Conservation (phyloP, 2,113 vertebrate genomes). For the Anthoscopus minutus region DNA sequence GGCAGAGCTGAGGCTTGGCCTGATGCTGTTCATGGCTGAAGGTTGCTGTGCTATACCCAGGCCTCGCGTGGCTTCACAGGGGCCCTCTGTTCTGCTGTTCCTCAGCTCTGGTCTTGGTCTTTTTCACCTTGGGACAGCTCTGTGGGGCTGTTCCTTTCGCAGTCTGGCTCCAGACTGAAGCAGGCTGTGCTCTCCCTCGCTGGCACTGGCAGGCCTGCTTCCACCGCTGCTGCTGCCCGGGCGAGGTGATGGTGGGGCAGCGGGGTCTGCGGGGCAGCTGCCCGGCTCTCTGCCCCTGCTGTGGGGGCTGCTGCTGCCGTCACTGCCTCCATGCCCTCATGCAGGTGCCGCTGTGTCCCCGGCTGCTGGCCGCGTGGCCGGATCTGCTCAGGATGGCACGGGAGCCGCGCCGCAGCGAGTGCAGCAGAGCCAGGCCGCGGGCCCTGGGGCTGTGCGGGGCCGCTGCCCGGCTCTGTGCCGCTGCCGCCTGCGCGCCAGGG, state of each 20-base stretch:
- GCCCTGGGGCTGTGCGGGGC: background rate
- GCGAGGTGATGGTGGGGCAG: background rate
- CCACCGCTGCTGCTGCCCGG: background rate
- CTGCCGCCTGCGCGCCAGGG: rapidly evolving
- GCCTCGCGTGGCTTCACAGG: too few species aligned
- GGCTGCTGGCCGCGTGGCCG: rapidly evolving
- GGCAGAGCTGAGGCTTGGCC: background rate
- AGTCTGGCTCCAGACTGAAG: background rate
- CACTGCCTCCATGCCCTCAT: rapidly evolving
- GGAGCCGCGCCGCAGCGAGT: background rate
- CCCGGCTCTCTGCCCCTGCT: background rate
- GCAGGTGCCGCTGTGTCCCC: background rate
- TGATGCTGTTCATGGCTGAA: background rate
- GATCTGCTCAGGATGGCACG: background rate
- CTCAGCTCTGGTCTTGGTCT: rapidly evolving
- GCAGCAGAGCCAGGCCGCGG: background rate
- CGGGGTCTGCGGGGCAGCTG: background rate
- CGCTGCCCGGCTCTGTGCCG: background rate
- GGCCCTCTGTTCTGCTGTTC: rapidly evolving
- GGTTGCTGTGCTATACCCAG: background rate
- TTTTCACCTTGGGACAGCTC: background rate
- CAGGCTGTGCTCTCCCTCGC: background rate
- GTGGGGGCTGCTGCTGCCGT: too few species aligned
- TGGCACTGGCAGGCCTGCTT: rapidly evolving
- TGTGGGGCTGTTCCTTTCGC: background rate